These are phyloP conservation scores for Antennarius maculatus DNA, from an alignment of 2,797 vertebrate genomes.

Conservation along the genomic window DNA sequence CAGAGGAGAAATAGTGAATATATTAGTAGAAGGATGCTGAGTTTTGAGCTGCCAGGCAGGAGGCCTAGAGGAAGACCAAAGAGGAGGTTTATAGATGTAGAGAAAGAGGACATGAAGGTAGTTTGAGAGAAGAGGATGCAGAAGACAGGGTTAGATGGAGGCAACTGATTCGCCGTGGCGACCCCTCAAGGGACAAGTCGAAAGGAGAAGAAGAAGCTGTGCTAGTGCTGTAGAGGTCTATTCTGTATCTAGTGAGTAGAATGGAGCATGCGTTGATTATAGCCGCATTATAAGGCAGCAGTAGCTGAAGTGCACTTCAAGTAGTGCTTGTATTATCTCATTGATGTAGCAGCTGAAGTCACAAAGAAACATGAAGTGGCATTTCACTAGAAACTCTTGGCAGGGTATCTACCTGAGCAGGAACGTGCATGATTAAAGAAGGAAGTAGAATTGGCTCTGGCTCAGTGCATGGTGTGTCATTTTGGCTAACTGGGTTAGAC, in stretches of 20 bases:
- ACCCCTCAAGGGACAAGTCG: no score
- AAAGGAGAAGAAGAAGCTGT: not conserved
- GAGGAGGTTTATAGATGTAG: no score
- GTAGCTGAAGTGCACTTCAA: constrained; percentile 38
- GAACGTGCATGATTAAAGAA: constrained; percentile 72
- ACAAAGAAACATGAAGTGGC: constrained; percentile 42
- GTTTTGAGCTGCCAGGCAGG: no score
- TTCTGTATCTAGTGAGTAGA: constrained; percentile 26
- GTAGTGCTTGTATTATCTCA: constrained; percentile 47
- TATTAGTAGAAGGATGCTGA: no score
- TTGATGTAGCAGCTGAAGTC: constrained; percentile 56
- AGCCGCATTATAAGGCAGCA: constrained; percentile 32
- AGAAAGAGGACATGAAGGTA: no score
- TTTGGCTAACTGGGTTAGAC: constrained; percentile 59
- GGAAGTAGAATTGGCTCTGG: constrained; percentile 55
- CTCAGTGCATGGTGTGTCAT: constrained; percentile 70
- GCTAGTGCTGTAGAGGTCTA: constrained; percentile 10
- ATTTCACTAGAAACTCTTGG: constrained; percentile 44
- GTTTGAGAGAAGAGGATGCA: no score
- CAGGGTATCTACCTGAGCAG: constrained; percentile 50
- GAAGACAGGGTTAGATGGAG: no score
- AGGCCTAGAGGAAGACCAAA: no score
- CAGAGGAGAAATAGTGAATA: no score
- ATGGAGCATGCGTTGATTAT: constrained; percentile 40
- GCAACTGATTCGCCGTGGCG: no score